Base-by-base conservation (phyloP, 2,113 vertebrate species). In the Cebus imitator region DNA sequence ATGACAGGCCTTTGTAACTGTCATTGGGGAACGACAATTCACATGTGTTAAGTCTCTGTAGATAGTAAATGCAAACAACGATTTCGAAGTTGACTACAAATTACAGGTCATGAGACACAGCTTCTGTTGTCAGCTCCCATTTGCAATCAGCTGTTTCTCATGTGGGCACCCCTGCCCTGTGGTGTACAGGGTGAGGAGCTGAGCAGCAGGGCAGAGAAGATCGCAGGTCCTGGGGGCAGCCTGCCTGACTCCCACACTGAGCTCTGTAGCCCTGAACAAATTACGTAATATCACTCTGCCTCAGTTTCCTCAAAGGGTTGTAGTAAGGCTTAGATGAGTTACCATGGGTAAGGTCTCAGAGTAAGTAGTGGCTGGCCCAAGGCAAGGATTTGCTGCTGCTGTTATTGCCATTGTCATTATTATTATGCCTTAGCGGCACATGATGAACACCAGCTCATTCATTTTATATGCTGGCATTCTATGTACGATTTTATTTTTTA, bases 361-460 rank as follows among this genome's bases (percentile, higher is more conserved):
- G 75, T 37, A 73, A 94, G 90, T 2, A 30, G 55, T 17, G 52
- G 13, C 61, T 6, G 5, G 70, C 7, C 17, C 14, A 23, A 3
- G 1, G 61, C n/a, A 23, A 94, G 90, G 91, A 80, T 76, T 76
- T 40, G 75, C 48, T 5, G 45, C n/a, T 32, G 64, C 35, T 25
- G 27, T 70, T 58, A 20, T 12, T 17, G 30, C 40, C n/a, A 4
- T 27, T 50, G 9, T 79, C 32, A 48, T 86, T 40, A 64, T 73
- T 55, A 70, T 87, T 89, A 76, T 18, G 87, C 68, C 66, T 25
- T 23, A 40, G 75, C 14, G 27, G 82, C 21, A n/a, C 70, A 58
- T 37, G 64, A 84, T 48, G 81, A 92, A 78, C 91, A 85, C 87
- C 90, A 96, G 90, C 97, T 91, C 92, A 95, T 90, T 90, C 95